A percentile compares a stretch with the other conserved stretches of the same genome.
Conservation (phyloP, 2,888 invertebrate genomes). For the Nebria salina region DNA sequence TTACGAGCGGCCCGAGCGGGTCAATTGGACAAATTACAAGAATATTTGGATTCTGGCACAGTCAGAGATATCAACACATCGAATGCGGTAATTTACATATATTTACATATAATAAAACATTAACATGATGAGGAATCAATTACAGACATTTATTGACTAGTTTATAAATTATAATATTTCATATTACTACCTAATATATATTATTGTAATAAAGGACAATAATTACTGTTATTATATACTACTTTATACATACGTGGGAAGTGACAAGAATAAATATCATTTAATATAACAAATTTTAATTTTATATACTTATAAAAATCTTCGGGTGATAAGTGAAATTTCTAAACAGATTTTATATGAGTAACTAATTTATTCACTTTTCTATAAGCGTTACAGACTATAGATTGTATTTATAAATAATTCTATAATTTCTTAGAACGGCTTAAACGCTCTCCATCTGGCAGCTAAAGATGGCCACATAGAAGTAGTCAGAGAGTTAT, state of each 20-base stretch:
- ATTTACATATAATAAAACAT: not conserved
- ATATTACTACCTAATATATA: too few species aligned
- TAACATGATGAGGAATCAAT: not conserved
- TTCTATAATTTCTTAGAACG: conserved; percentile 77
- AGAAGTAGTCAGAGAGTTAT: conserved; percentile 89
- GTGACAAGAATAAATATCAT: too few species aligned
- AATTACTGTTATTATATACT: too few species aligned
- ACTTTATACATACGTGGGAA: too few species aligned
- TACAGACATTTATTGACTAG: not conserved
- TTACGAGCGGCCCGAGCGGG: conserved; percentile 97
- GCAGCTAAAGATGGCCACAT: conserved; percentile 98
- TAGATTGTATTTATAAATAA: not conserved
- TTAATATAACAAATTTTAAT: too few species aligned
- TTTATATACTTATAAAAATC: too few species aligned
- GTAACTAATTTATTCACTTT: too few species aligned
- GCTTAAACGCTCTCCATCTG: conserved; percentile 95
- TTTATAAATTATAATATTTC: too few species aligned
- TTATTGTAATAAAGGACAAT: too few species aligned
- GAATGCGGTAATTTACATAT: conserved; percentile 82
- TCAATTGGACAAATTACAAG: conserved; percentile 93
- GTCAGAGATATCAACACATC: conserved; percentile 97
- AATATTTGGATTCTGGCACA: conserved; percentile 85
- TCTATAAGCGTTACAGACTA: too few species aligned
- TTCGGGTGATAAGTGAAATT: too few species aligned
- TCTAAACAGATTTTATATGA: too few species aligned